Conservation (phyloP, 2,797 vertebrate species). For the Brachyrhaphis roseni region DNA sequence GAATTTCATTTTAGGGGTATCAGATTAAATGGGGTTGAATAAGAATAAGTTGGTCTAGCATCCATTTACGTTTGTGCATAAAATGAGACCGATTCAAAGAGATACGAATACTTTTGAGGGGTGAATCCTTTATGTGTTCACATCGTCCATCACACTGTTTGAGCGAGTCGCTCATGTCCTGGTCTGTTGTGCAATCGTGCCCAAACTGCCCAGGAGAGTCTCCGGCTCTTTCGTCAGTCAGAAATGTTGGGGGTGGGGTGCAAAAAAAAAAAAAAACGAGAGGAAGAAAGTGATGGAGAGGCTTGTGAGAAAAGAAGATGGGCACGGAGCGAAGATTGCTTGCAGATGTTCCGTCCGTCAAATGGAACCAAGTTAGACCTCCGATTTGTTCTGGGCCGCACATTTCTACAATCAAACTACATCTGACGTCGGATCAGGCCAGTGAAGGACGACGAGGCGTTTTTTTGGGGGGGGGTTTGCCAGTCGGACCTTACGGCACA, state of each 20-base stretch:
- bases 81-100: background rate
- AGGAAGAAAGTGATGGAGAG: conserved; percentile 34
- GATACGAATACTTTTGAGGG: background rate
- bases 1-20: background rate
- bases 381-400: conserved; percentile 11
- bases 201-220: conserved; percentile 23
- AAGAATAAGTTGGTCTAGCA: background rate
- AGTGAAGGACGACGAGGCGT: background rate
- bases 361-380: conserved; percentile 46
- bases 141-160: background rate
- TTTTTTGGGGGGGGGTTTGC: too few relatives aligned
- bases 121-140: background rate
- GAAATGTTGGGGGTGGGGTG: conserved; percentile 20
- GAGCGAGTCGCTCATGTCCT: conserved; percentile 10
- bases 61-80: background rate
- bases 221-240: conserved; percentile 61
- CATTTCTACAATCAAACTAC: background rate
- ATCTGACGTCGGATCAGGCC: background rate
- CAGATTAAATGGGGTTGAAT: background rate
- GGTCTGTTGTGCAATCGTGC: conserved; percentile 14
- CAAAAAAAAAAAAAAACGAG: background rate
- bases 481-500: background rate
- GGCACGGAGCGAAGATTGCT: conserved; percentile 76
- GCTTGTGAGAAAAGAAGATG: conserved; percentile 62
- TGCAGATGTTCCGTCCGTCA: conserved; percentile 79